Conservation (phyloP, 2,113 vertebrate species). For the Proteles cristata region DNA sequence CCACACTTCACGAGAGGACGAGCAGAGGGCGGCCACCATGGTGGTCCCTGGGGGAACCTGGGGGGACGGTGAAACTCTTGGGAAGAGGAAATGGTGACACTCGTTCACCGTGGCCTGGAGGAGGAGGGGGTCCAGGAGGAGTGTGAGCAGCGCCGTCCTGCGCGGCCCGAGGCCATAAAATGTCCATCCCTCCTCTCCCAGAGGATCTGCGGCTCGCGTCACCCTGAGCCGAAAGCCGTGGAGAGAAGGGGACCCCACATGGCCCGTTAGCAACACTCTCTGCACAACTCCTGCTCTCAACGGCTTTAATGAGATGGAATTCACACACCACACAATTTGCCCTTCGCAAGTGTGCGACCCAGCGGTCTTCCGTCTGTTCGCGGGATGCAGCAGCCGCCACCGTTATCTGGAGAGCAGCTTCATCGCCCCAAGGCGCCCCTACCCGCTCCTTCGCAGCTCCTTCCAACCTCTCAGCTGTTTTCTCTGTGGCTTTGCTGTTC, state of each 20-base stretch:
- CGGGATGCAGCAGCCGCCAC: accelerated
- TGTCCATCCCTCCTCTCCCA: accelerated
- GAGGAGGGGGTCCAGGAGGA: accelerated
- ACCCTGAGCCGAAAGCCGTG: accelerated
- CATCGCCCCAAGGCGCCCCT: accelerated
- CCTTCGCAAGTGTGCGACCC: accelerated
- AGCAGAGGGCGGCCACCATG: accelerated
- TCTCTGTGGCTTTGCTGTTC: accelerated
- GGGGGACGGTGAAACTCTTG: accelerated
- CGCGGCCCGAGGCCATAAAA: accelerated
- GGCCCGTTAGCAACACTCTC: accelerated
- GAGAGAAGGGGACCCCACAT: accelerated
- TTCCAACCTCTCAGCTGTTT: accelerated
- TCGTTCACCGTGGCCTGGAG: accelerated
- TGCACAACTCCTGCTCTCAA: background rate
- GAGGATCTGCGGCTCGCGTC: accelerated
- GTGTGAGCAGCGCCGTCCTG: accelerated
- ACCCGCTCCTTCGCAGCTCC: accelerated
- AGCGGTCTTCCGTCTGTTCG: accelerated
- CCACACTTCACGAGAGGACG: accelerated
- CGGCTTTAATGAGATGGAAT: accelerated
- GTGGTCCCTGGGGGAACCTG: accelerated
- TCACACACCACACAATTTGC: accelerated
- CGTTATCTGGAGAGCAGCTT: accelerated
- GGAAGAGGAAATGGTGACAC: no score